A percentile compares a stretch with the other conserved stretches of the same genome.
Conservation (phyloP, 2,113 vertebrate species). For the Pygoscelis antarcticus region DNA sequence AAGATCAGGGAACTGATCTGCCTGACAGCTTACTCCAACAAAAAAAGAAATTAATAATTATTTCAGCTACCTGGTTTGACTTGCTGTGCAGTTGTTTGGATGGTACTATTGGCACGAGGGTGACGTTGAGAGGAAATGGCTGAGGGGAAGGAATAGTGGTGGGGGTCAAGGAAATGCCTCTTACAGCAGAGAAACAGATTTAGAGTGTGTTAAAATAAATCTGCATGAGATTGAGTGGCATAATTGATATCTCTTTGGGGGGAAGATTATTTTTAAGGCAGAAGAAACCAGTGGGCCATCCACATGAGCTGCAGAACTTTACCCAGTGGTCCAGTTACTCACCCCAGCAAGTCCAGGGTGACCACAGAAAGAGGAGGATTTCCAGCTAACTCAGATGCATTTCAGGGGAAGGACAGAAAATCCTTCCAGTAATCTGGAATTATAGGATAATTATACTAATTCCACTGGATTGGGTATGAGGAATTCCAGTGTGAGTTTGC, state of each 20-base stretch:
- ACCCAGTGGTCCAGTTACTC: not conserved
- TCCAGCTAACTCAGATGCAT: not conserved
- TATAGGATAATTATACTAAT: not conserved
- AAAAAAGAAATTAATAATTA: not conserved
- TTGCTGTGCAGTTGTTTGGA: not conserved
- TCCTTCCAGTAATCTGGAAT: not conserved
- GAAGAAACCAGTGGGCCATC: not conserved
- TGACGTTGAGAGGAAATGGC: not conserved
- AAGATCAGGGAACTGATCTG: not conserved
- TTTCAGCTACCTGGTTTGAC: not conserved
- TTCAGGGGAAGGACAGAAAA: not conserved
- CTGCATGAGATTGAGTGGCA: not conserved
- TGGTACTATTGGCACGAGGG: accelerated
- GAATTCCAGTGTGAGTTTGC: not conserved
- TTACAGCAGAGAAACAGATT: not conserved
- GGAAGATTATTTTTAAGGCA: not conserved
- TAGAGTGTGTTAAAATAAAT: not conserved
- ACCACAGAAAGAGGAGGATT: not conserved
- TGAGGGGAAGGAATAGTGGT: not conserved
- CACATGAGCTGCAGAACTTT: not conserved
- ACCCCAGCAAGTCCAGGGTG: not conserved
- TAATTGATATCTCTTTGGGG: not conserved
- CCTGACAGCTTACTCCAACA: not conserved
- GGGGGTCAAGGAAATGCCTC: not conserved
- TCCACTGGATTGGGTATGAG: accelerated